A percentile compares a stretch with the other conserved stretches of the same genome.
Evolutionary conservation across 2,797 vertebrate species (phyloP).

Genomic region (Lagorchestes hirsutus): DNA sequence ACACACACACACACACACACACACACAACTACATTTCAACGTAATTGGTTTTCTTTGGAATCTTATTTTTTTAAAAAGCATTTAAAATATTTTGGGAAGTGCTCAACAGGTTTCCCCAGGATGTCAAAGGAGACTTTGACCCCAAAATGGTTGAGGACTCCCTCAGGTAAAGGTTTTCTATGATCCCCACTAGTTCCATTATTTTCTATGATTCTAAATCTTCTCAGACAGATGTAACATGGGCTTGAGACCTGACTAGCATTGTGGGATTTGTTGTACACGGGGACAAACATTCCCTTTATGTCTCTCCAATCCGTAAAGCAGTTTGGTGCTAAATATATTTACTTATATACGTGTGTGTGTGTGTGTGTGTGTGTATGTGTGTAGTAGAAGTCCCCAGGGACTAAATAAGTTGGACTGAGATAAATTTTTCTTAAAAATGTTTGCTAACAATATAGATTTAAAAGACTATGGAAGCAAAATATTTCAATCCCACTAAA

Average conservation of each 20-base stretch:
- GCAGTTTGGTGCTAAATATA: background rate
- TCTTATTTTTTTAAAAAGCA: background rate
- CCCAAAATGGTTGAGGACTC: background rate
- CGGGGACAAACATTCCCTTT: background rate
- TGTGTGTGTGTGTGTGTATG: too few relatives aligned
- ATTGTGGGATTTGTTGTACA: background rate
- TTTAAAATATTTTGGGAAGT: background rate
- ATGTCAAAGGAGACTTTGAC: background rate
- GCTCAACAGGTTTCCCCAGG: background rate
- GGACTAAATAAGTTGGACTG: background rate
- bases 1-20: background rate
- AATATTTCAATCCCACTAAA: background rate
- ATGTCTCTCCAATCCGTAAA: background rate
- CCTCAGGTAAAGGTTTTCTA: background rate
- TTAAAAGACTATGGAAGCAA: background rate
- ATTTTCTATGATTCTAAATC: background rate
- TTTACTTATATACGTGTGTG: background rate
- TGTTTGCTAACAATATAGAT: background rate
- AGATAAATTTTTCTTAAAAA: constrained; percentile 1
- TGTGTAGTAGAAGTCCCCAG: background rate
- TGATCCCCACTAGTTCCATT: background rate
- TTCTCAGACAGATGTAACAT: background rate
- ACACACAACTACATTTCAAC: background rate
- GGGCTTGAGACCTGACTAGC: background rate
- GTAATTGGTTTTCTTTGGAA: background rate